Percentiles rank a stretch among this genome's conserved stretches.
These are phyloP conservation scores for Marmota monax DNA, from an alignment of 2,113 vertebrate species.

Conservation along the genomic window DNA sequence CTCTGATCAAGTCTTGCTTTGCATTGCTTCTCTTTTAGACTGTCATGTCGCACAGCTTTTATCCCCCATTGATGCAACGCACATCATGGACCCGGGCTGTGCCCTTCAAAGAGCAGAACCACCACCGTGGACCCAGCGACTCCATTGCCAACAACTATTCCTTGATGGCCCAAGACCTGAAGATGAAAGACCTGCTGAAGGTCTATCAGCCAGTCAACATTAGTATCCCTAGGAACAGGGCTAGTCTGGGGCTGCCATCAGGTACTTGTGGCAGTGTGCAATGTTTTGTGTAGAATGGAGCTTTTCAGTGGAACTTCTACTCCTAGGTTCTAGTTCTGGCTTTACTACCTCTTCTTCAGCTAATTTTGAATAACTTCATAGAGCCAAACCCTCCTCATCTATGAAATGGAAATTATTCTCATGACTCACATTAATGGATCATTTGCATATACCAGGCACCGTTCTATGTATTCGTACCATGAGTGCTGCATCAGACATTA, in stretches of 20 bases:
- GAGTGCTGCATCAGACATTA: neutral
- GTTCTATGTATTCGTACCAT: neutral
- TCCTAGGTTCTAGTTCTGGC: neutral
- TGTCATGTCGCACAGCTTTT: conserved; percentile 81
- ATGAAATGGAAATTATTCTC: neutral
- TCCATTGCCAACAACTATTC: conserved; percentile 95
- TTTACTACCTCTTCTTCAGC: neutral
- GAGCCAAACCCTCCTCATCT: neutral
- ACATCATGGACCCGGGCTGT: conserved; percentile 88
- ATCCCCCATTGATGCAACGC: conserved; percentile 92
- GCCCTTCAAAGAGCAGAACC: conserved; percentile 92
- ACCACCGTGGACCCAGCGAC: conserved; percentile 89
- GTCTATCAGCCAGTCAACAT: conserved; percentile 62
- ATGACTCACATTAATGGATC: neutral
- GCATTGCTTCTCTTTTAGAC: conserved; percentile 81
- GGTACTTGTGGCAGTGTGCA: conserved; percentile 58
- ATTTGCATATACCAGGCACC: neutral
- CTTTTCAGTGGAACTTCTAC: neutral
- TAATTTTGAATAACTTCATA: neutral
- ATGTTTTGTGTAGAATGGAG: neutral
- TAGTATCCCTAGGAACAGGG: neutral
- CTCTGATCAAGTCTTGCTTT: neutral
- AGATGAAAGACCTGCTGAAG: conserved; percentile 85
- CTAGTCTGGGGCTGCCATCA: neutral
- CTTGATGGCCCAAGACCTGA: conserved; percentile 87